Base-by-base conservation (phyloP, 1,140 invertebrate genomes). In the Drosophila ambigua region DNA sequence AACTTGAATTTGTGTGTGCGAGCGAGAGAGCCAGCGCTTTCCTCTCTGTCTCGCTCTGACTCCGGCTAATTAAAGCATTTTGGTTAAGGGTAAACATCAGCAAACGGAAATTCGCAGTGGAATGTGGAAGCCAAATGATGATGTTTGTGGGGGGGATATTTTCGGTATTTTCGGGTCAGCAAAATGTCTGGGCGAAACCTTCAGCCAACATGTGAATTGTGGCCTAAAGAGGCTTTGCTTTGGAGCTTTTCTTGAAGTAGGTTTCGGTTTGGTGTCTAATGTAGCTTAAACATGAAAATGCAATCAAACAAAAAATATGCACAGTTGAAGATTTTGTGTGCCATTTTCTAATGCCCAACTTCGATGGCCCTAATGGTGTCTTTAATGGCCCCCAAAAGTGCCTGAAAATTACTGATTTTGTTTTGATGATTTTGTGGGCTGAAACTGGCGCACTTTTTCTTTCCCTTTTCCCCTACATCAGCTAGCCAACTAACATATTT, bases 21-120 rank as follows among this genome's bases (percentile, higher is more conserved):
- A 35, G 7, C 6, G 41, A 20, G 44, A 1, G n/a, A 46, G 44
- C n/a, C 8, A 5, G 2, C 20, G 20, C 2, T 11, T 49, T 13
- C 46, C 46, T 39, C 16, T 16, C 16, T 16, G 16, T 5, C 11
- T 39, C 8, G 4, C 35, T 11, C 8, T 35, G 8, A 13, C 16
- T 5, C 8, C 5, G 48, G 43, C 72, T 75, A 75, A 74, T 74
- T 74, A 74, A 74, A 74, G 71, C 69, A 72, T 63, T 63, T 73
- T 8, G 66, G 63, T 69, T 63, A 64, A 50, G 68, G 68, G 68
- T 73, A 72, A 73, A 63, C 59, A 74, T 74, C 59, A 55, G 66
- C 35, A 65, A 65, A 48, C 72, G 72, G 71, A 74, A 74, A 64
- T 74, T 57, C 62, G 72, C 53, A 58, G 53, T 58, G 71, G 61